Evolutionary conservation across 1,140 invertebrate genomes (phyloP).

Genomic region (Nylanderia fulva): DNA sequence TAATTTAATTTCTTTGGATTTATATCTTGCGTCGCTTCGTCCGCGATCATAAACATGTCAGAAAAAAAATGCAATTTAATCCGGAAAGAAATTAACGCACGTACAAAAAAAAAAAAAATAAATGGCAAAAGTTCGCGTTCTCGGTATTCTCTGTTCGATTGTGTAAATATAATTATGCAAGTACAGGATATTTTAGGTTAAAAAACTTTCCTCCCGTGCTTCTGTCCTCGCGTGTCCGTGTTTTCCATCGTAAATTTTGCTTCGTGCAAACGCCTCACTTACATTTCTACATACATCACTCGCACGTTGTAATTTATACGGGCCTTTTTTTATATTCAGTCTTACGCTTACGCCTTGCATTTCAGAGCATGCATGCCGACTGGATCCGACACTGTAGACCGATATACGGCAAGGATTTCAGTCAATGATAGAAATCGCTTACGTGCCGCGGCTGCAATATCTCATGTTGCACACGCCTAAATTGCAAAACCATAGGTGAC

Average conservation of each 20-base stretch:
- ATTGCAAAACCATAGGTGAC: conserved; percentile 51
- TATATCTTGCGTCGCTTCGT: background rate
- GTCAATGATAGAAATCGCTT: conserved; percentile 38
- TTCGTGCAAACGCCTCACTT: background rate
- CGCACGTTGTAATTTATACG: conserved; percentile 2
- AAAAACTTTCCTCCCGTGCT: background rate
- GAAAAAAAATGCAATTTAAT: background rate
- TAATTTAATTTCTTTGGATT: conserved; percentile 44
- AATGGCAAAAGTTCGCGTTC: background rate
- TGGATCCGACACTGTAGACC: conserved; percentile 4
- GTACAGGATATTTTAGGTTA: background rate
- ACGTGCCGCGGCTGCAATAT: conserved; percentile 17
- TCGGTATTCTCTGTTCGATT: background rate
- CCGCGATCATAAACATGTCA: background rate
- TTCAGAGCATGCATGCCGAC: conserved; percentile 17
- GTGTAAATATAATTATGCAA: conserved; percentile 24
- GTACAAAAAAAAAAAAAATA: too few species aligned
- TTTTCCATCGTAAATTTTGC: conserved; percentile 14
- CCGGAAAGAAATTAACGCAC: too few species aligned
- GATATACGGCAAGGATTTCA: conserved; percentile 44
- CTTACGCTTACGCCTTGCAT: conserved; percentile 13
- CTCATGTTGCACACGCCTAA: conserved; percentile 41
- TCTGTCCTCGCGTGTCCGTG: too few species aligned
- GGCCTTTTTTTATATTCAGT: background rate
- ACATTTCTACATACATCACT: background rate